Evolutionary conservation across 2,797 vertebrate species (phyloP), one percentile per base, ranked within the genome.

Genomic region (Pachyuromys duprasi): DNA sequence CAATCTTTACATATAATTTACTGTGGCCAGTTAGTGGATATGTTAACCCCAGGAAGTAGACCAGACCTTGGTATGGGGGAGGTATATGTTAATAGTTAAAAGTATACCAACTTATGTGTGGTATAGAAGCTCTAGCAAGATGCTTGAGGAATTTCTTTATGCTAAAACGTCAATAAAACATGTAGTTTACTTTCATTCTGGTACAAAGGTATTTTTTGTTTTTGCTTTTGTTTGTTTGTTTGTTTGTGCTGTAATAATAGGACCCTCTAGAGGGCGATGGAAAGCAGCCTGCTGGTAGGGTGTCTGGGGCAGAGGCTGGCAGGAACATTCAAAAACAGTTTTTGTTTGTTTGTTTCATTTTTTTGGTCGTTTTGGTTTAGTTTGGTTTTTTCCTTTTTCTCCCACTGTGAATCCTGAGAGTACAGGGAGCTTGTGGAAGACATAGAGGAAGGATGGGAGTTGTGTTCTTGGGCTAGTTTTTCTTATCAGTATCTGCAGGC

Each of bases 261-360:
- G 1, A 20, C 42, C 91, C 95, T 95, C 69, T 49, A 96, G 97
- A 93, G 88, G 93, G 95, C 92, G 86, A 4, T 33, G 90, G 74
- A 96, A 94, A 97, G 93, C 92, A 95, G 18, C 31, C 76, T 86
- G 86, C 65, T 67, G 11, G 36, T 60, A 2, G 17, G 5, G 4
- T 4, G 4, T 60, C 13, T 76, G 14, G 11, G 49, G 14, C 24
- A 36, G 4, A 17, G 67, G 5, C 79, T 62, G 31, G 53, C n/a
- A 74, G 62, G 17, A 62, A 11, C 22, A 4, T 62, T 67, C 14
- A 24, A 28, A 78, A 91, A 36, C 4, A 49, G 49, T 49, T 49
- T 49, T 49, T 49, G 49, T 49, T 49, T 49, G 49, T 49, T 49
- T 3, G 2, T 86, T 89, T 70, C 74, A 49, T 8, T 11, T 49